These are phyloP conservation scores for Cynaeus angustus DNA, from an alignment of 2,888 invertebrate genomes.

Conservation along the genomic window DNA sequence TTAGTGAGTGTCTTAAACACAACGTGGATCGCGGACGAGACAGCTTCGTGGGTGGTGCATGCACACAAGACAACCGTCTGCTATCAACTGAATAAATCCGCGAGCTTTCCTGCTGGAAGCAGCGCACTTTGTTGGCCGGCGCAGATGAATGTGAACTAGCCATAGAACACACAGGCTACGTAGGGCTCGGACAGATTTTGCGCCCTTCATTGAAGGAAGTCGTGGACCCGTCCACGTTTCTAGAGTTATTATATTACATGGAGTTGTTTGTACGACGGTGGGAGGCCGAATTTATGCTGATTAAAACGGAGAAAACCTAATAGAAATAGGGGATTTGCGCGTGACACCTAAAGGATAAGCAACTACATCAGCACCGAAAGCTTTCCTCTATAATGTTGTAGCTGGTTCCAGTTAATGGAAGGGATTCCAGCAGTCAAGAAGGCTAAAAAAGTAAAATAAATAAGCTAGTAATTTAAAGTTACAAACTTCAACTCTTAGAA, in stretches of 20 bases:
- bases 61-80: slow-evolving; percentile 53
- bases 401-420: slow-evolving; percentile 12
- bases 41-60: slow-evolving; percentile 49
- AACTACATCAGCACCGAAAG: slow-evolving; percentile 17
- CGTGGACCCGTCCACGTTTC: slow-evolving; percentile 12
- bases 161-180: slow-evolving; percentile 20
- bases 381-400: slow-evolving; percentile 6
- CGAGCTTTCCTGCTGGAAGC: slow-evolving; percentile 56
- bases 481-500: background rate
- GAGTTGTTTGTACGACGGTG: slow-evolving; percentile 59
- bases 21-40: slow-evolving; percentile 47
- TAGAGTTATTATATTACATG: slow-evolving; percentile 56
- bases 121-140: slow-evolving; percentile 52
- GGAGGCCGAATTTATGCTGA: slow-evolving; percentile 66
- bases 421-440: slow-evolving; percentile 2
- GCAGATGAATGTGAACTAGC: slow-evolving; percentile 50
- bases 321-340: slow-evolving; percentile 59
- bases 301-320: slow-evolving; percentile 66
- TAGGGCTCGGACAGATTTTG: slow-evolving; percentile 48
- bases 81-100: slow-evolving; percentile 56
- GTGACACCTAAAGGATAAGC: slow-evolving; percentile 40
- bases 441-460: background rate
- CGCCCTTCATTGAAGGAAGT: slow-evolving; percentile 24
- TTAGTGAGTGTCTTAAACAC: slow-evolving; percentile 33
- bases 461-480: background rate